Conservation (phyloP, 35 echinoderm and acorn worm genomes). For the Acanthaster planci region DNA sequence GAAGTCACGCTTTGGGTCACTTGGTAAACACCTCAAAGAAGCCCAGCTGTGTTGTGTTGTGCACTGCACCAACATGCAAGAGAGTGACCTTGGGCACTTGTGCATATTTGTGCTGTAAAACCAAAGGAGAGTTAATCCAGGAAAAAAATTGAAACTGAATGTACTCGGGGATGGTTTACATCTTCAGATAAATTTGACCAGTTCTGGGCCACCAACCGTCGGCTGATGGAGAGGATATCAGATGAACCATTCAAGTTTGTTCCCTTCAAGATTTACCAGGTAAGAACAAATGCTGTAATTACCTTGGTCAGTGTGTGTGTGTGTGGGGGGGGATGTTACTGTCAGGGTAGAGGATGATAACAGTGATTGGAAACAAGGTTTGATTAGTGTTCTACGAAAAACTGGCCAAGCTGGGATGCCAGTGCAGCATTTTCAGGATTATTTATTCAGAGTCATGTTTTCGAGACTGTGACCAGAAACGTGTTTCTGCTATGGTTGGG, state of each 20-base stretch:
- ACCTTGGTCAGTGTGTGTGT: neutral
- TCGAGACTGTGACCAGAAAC: too few species aligned
- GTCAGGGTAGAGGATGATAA: neutral
- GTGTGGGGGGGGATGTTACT: neutral
- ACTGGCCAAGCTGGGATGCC: neutral
- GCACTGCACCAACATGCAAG: too few species aligned
- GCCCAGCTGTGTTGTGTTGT: too few species aligned
- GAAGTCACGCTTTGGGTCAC: too few species aligned
- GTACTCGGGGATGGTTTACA: too few species aligned
- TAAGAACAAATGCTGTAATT: conserved; percentile 21
- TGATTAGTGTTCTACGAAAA: neutral
- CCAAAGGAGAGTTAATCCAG: too few species aligned
- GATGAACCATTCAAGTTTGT: conserved; percentile 92
- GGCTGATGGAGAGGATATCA: conserved; percentile 85
- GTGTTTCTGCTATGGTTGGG: too few species aligned
- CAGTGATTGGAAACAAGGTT: too few species aligned
- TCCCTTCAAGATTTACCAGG: conserved; percentile 94
- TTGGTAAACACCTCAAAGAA: too few species aligned
- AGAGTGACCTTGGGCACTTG: too few species aligned
- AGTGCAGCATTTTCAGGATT: neutral
- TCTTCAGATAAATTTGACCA: conserved; percentile 99
- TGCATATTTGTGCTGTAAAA: too few species aligned
- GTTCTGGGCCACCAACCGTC: conserved; percentile 93
- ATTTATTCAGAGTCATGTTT: neutral
- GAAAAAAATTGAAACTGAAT: too few species aligned